Evolutionary conservation across 2,888 invertebrate genomes (phyloP).

Genomic region (Sabellastarte sp.): DNA sequence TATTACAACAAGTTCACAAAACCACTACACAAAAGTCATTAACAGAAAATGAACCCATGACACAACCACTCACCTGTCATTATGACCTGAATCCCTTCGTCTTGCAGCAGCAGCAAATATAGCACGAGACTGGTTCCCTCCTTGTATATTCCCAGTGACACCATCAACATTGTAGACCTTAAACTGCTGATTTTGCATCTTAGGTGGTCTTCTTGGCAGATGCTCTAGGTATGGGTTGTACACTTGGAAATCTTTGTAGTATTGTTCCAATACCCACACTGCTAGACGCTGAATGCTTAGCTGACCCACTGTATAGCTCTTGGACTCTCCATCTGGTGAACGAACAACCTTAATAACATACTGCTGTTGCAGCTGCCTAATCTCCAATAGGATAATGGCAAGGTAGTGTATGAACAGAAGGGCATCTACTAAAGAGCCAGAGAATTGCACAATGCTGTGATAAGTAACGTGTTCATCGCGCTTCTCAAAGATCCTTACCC

Average conservation of each 20-base stretch:
- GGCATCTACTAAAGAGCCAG: constrained; percentile 89
- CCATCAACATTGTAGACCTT: constrained; percentile 97
- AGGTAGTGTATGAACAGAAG: constrained; percentile 91
- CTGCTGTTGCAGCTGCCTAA: constrained; percentile 85
- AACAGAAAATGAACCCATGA: too few relatives aligned
- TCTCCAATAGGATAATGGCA: constrained; percentile 88
- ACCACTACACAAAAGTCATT: too few relatives aligned
- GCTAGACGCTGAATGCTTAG: constrained; percentile 62
- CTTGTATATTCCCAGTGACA: neutral
- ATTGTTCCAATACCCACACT: constrained; percentile 89
- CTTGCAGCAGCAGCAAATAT: constrained; percentile 72
- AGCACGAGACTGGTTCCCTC: constrained; percentile 35
- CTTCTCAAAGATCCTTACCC: constrained; percentile 72
- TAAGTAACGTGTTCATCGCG: constrained; percentile 61
- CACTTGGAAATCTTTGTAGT: constrained; percentile 91
- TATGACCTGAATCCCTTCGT: constrained; percentile 87
- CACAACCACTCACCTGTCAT: constrained; percentile 76
- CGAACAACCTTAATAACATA: constrained; percentile 75
- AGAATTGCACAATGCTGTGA: constrained; percentile 85
- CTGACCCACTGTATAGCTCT: constrained; percentile 71
- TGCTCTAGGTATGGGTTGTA: constrained; percentile 81
- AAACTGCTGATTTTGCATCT: constrained; percentile 46
- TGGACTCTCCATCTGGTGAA: constrained; percentile 92
- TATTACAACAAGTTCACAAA: too few relatives aligned
- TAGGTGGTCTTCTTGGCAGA: constrained; percentile 35